Base-by-base conservation (phyloP, 2,797 vertebrate species). In the Smutsia temminckii region DNA sequence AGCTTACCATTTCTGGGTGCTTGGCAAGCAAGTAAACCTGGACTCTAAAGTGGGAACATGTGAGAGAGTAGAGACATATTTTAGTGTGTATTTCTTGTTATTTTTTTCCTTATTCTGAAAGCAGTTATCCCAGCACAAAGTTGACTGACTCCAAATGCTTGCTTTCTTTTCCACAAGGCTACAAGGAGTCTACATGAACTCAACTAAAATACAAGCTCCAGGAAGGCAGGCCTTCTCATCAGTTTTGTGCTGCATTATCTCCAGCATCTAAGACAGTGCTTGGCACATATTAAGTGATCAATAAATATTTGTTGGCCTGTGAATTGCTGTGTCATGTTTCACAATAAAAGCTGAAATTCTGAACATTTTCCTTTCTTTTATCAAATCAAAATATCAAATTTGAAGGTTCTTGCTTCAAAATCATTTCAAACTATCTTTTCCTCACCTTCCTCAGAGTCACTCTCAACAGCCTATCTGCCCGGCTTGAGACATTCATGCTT, bases 401-500 rank as follows among this genome's bases (percentile, higher is more conserved):
- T 20, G 21, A 75, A 57, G 5, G 16, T 23, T 34, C 37, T 80
- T 51, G 21, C 32, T 77, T 85, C 49, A 49, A 25, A 72, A 53
- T 84, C 18, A 18, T 34, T 42, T 55, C 6, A 92, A 89, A 83
- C 7, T 23, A 2, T 23, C 6, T 14, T 55, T 57, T 42, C 11
- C 51, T 75, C 53, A 25, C 34, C 8, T 80, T 55, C 49, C 46
- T 27, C 18, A 29, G 27, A 51, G 4, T 72, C 18, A 40, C 32
- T 46, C 17, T 61, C 51, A n/a, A 17, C 18, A 46, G 10, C 51
- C 5, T 9, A 11, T 2, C 18, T 11, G 12, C 17, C 25, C 2
- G 1, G 6, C 34, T 18, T 5, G 29, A 53, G 64, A 27, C 0
- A 0, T 57, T 59, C 0, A 0, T 37, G n/a, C n/a, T 64, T 1